Evolutionary conservation across 2,113 vertebrate species (phyloP), one percentile per base, ranked within the genome.

Genomic region (Phyllopteryx taeniolatus): DNA sequence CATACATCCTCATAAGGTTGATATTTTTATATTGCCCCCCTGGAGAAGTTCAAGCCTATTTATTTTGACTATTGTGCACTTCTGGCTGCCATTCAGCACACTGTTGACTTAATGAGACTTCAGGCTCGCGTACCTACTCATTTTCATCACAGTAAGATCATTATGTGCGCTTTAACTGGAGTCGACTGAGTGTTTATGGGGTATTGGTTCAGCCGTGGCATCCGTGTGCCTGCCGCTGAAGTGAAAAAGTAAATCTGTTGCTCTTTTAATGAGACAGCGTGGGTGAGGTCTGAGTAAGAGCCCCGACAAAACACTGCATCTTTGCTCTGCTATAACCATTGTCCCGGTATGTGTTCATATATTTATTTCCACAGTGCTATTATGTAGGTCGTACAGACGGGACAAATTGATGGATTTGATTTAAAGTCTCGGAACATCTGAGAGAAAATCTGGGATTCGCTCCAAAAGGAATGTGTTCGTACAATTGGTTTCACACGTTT

Each of bases 61-160:
- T 68, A 1, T 44, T 70, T 81, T 73, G 63, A 76, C 62, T 72
- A n/a, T 64, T 78, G 49, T 54, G 77, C 42, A 19, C 65, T 56
- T 75, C 66, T 69, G 76, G 73, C 63, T 72, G 67, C 68, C 71
- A 61, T 68, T 47, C 8, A 27, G 39, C 72, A 22, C 53, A 71
- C 51, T 65, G 84, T 71, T 47, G 22, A 59, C 68, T 81, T 88
- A 86, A 85, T 78, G 80, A 86, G 77, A 79, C 27, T 68, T 74
- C 51, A 47, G 75, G 49, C 72, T 73, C 8, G 73, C 61, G 27
- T 77, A 76, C 80, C 82, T 65, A 6, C 84, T 82, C 72, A 86
- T 82, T 87, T 80, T 85, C 81, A 76, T 89, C 85, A 85, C 80
- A 80, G 74, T 59, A 72, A 81, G 85, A 87, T 83, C 83, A 89